Percentiles rank a stretch among this genome's conserved stretches.
These are phyloP conservation scores for Anisognathus igniventris DNA, from an alignment of 2,797 vertebrate species.

Conservation along the genomic window DNA sequence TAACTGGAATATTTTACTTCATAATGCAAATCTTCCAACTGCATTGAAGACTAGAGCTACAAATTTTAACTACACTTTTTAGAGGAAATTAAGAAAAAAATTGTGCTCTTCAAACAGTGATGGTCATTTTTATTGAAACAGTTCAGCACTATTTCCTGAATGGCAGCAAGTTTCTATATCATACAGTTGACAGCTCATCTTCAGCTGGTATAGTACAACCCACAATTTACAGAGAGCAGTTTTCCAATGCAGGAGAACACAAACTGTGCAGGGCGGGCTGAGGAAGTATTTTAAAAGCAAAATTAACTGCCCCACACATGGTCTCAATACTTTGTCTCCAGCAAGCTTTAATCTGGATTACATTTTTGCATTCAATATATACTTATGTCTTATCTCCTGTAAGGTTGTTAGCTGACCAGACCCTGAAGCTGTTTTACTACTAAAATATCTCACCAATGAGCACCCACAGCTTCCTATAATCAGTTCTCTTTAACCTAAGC, in stretches of 20 bases:
- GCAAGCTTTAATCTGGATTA: not conserved
- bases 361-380: not conserved
- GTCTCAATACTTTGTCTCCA: not conserved
- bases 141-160: not conserved
- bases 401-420: not conserved
- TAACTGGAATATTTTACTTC: conserved; percentile 10
- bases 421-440: not conserved
- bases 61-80: not conserved
- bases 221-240: not conserved
- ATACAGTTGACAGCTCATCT: not conserved
- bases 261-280: not conserved
- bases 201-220: not conserved
- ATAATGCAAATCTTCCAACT: not conserved
- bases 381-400: not conserved
- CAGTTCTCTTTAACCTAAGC: conserved; percentile 2
- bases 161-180: not conserved
- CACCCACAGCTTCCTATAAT: not conserved
- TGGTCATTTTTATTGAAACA: not conserved
- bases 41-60: not conserved
- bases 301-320: accelerated
- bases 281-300: not conserved
- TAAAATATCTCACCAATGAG: conserved; percentile 11
- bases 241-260: not conserved
- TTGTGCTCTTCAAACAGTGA: not conserved
- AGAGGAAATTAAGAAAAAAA: not conserved